Percentiles rank a stretch among this genome's conserved stretches.
Evolutionary conservation across 2,797 vertebrate species (phyloP).

Genomic region (Amblyraja radiata): DNA sequence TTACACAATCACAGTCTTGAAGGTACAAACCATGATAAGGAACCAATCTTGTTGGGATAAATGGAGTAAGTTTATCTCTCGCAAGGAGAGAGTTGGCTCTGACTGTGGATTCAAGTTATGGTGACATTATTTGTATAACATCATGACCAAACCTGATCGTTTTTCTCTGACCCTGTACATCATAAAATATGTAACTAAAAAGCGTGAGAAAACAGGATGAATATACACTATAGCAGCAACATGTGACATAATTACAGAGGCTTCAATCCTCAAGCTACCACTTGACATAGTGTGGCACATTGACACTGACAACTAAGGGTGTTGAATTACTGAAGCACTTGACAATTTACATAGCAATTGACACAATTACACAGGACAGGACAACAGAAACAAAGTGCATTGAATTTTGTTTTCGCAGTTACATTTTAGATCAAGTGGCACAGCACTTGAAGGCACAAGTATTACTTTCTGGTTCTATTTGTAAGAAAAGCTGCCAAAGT

Average conservation of each 20-base stretch:
- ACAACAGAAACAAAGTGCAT: neutral
- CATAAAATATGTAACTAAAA: neutral
- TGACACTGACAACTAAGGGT: neutral
- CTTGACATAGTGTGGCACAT: neutral
- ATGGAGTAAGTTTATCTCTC: neutral
- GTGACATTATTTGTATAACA: neutral
- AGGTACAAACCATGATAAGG: neutral
- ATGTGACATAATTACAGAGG: neutral
- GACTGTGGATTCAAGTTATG: neutral
- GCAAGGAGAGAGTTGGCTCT: neutral
- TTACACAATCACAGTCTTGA: neutral
- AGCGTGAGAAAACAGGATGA: neutral
- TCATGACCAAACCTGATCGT: neutral
- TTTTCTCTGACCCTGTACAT: no score
- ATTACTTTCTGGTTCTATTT: neutral
- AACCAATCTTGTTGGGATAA: neutral
- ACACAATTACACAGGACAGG: neutral
- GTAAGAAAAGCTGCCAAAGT: neutral
- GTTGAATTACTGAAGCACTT: neutral
- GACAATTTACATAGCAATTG: neutral
- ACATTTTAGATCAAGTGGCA: neutral
- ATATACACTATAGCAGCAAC: neutral
- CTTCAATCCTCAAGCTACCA: neutral
- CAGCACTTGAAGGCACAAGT: neutral
- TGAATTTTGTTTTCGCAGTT: neutral